Evolutionary conservation across 1,140 invertebrate genomes (phyloP), one percentile per base, ranked within the genome.

Genomic region (Chironomus tepperi): DNA sequence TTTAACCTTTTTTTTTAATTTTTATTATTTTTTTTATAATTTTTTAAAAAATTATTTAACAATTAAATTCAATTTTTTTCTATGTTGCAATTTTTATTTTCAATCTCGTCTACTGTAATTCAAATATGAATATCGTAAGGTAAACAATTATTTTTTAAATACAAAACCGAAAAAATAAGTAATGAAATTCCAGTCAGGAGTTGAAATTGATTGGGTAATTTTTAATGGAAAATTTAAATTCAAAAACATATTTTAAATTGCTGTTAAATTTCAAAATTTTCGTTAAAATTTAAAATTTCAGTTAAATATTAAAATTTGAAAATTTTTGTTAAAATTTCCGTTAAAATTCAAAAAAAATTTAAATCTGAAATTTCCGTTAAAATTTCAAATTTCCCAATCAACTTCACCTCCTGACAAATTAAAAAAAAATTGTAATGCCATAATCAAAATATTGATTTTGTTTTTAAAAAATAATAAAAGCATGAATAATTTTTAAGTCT

Each of bases 371-470:
- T 34, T 34, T 34, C 24, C 24, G 24, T 34, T 34, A 34, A 34
- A 34, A 34, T 34, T 34, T 34, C 5, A 34, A 34, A 34, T 34
- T 34, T 34, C 5, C 5, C 24, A 34, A 34, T 34, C 24, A 34
- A 5, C 5, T 34, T 34, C 24, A 2, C 24, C 24, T 34, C 2
- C 24, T 34, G 24, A 57, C 47, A 57, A 57, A 15, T 70, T n/a
- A n/a, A n/a, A n/a, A 70, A 7, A 70, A 34, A 34, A 18, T 21
- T 70, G n/a, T 70, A 19, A 70, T 70, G 65, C 65, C 65, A 70
- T 70, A 70, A 70, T 70, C 65, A 70, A 70, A 57, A 57, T 57
- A 57, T 57, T 21, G 65, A 70, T 70, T 70, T 70, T 70, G 65
- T 70, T 70, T 70, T 70, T 70, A 18, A 70, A 70, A 70, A 19